Evolutionary conservation across 2,888 invertebrate species (phyloP), one percentile per base, ranked within the genome.

Genomic region (Thalpophila matura): DNA sequence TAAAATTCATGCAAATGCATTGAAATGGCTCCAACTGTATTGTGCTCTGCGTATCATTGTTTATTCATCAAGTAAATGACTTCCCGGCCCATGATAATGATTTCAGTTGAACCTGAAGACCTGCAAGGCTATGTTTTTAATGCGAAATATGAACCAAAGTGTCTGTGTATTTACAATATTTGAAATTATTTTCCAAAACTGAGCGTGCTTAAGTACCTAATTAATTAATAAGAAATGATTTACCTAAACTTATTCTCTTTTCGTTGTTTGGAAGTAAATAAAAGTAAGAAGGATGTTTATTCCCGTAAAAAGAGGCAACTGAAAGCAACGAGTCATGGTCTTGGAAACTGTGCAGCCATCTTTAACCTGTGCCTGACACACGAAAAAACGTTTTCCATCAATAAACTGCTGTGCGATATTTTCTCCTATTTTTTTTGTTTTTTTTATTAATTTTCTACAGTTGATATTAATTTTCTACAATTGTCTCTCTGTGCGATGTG

Each of bases 21-120:
- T 74, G 46, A 42, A 61, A 58, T 56, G 12, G 40, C 12, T 56
- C 51, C 37, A 37, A 54, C 26, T 49, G 53, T 64, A 49, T 57
- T 74, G 40, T 62, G 71, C 65, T 78, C 40, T 45, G 76, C 71
- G 64, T 51, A 49, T 61, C 42, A 61, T 55, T 53, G 51, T 50
- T 60, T 60, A 71, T 57, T 56, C 53, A 60, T 57, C 16, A 46
- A 63, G 38, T 55, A 57, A 45, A 47, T 71, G 27, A 45, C 43
- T 55, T 61, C 16, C 51, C 20, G 40, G n/a, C 43, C 27, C 26
- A 14, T 53, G 37, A 38, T 38, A 55, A 29, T 51, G 47, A 49
- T 74, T 65, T 43, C 20, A 22, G 33, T 47, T 54, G n/a, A 49
- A 51, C 54, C n/a, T 20, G 37, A 42, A 24, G 2, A 40, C 20